Evolutionary conservation across 35 echinoderm and acorn worm genomes (phyloP).

Genomic region (Amphiura filiformis): DNA sequence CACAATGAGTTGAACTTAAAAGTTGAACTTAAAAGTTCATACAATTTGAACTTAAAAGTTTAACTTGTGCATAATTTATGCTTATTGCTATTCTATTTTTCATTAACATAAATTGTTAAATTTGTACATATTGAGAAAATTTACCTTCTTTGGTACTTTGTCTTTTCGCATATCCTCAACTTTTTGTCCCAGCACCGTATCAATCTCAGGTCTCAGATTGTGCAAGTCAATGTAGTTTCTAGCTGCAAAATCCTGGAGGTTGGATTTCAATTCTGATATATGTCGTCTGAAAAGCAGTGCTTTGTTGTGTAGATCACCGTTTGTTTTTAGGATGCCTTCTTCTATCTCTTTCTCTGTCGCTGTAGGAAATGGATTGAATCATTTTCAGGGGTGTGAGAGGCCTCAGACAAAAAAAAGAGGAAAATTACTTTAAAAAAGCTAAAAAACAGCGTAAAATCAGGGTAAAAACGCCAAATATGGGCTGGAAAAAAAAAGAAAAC

Average conservation of each 20-base stretch:
- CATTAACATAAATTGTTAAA: neutral
- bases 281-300: constrained; percentile 59
- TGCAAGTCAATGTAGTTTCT: constrained; percentile 88
- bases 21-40: neutral
- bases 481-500: no score
- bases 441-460: no score
- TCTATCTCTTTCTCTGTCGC: constrained; percentile 73
- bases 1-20: no score
- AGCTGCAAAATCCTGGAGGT: constrained; percentile 77
- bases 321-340: constrained; percentile 11
- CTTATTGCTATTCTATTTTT: neutral
- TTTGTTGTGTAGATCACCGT: neutral
- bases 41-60: neutral
- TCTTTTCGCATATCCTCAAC: constrained; percentile 60
- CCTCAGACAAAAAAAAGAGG: no score
- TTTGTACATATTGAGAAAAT: neutral
- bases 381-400: no score
- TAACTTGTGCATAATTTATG: neutral
- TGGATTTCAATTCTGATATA: constrained; percentile 64
- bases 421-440: no score
- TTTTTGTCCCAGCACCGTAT: constrained; percentile 45
- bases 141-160: constrained; percentile 57
- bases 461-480: no score
- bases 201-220: constrained; percentile 65
- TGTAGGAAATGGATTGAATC: constrained; percentile 14